Evolutionary conservation across 2,888 invertebrate genomes (phyloP).

Genomic region (Halocaridina rubra): DNA sequence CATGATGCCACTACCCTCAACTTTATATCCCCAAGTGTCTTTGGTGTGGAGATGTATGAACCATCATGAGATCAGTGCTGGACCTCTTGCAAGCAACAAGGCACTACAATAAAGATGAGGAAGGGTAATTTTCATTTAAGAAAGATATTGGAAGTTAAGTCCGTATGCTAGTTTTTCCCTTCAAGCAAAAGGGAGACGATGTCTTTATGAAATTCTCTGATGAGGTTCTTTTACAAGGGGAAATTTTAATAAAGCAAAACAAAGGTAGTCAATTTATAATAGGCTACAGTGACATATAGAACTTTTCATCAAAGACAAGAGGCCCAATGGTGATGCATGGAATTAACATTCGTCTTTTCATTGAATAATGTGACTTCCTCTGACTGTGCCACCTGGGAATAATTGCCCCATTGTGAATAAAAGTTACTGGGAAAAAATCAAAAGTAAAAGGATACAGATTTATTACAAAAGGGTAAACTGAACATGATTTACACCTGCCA

Average conservation of each 20-base stretch:
- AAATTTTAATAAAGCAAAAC: no score
- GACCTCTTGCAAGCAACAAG: neutral
- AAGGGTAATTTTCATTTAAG: no score
- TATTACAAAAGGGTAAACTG: constrained; percentile 61
- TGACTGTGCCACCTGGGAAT: no score
- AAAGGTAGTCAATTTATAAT: no score
- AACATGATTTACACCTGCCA: constrained; percentile 48
- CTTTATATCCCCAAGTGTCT: neutral
- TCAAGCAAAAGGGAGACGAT: no score
- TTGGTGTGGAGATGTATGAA: neutral
- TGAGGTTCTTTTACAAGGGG: no score
- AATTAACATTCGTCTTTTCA: neutral
- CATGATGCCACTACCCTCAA: no score
- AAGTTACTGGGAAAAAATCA: neutral
- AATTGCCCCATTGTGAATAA: no score
- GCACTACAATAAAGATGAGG: no score
- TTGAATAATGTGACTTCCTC: neutral
- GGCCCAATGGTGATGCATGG: neutral
- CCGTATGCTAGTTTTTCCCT: neutral
- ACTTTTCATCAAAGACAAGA: neutral
- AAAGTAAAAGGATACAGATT: constrained; percentile 54
- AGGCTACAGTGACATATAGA: neutral
- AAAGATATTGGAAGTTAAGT: neutral
- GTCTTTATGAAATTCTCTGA: neutral
- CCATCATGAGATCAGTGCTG: neutral